These are phyloP conservation scores for Lates japonicus DNA, from an alignment of 2,797 vertebrate species.

Conservation along the genomic window DNA sequence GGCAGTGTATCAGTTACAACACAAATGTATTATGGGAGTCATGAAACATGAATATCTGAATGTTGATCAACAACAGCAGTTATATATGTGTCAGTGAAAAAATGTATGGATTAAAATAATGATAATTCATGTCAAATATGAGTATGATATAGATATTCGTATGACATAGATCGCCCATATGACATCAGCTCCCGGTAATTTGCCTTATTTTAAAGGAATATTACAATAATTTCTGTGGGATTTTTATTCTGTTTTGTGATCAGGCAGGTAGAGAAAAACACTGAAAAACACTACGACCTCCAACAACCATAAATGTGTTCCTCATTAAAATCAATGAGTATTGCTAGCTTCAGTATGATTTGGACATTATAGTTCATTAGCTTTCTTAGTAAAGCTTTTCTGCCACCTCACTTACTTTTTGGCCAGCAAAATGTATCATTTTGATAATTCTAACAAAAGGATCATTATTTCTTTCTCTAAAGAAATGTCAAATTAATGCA, in stretches of 20 bases:
- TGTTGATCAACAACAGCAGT: conserved; percentile 16
- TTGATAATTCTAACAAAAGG: not conserved
- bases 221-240: not conserved
- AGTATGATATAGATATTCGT: not conserved
- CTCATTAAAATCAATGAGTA: not conserved
- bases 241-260: not conserved
- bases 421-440: not conserved
- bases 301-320: not conserved
- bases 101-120: conserved; percentile 9
- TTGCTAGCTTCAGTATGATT: not conserved
- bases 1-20: conserved; percentile 41
- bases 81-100: conserved; percentile 17
- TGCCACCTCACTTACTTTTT: not conserved
- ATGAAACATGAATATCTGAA: conserved; percentile 19
- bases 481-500: not conserved
- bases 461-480: not conserved
- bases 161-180: not conserved
- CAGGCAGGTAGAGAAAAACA: not conserved
- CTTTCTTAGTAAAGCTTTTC: not conserved
- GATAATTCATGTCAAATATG: conserved; percentile 8
- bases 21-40: conserved; percentile 18
- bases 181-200: not conserved
- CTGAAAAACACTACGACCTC: not conserved
- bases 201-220: conserved; percentile 8
- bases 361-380: not conserved